Base-by-base conservation (phyloP, 2,888 invertebrate genomes). In the Sphaerophoria taeniata region DNA sequence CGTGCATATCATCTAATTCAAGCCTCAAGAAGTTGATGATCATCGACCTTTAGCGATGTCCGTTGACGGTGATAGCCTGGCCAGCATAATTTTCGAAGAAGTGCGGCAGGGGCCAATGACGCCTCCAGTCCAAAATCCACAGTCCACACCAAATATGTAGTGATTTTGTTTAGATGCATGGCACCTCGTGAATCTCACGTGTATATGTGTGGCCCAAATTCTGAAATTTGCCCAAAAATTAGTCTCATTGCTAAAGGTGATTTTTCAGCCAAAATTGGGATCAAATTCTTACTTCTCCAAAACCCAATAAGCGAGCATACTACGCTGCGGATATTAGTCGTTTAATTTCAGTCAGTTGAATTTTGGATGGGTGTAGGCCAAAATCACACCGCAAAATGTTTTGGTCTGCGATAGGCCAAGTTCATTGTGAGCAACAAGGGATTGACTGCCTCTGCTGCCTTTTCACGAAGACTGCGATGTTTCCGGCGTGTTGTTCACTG, bases 211-310 rank as follows among this genome's bases (percentile, higher is more conserved):
- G 4, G 36, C n/a, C n/a, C n/a, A n/a, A n/a, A n/a, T n/a, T n/a
- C 36, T 6, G 6, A 36, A 53, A 47, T 47, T 47, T 4, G n/a
- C n/a, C n/a, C 67, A 49, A 49, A 67, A 67, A 67, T 51, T 33
- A 36, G 51, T 14, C 51, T 67, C 51, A 49, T 51, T 31, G 67
- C 67, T 67, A 36, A 31, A 51, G n/a, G 51, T 67, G 12, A 67
- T 67, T 67, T 49, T 51, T 49, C 47, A 5, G 5, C 34, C 51
- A 33, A 67, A 47, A 67, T 67, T 34, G 11, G 51, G 51, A 36
- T 67, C 51, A 47, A 49, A n/a, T 67, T 67, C 51, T n/a, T 51
- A 51, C 51, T 67, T 51, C 34, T 67, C 33, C 33, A 67, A 33
- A 67, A 49, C 51, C 36, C 34, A 51, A 36, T 51, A 12, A 49